Base-by-base conservation (phyloP, 2,888 invertebrate genomes). In the Sepioteuthis lessoniana region DNA sequence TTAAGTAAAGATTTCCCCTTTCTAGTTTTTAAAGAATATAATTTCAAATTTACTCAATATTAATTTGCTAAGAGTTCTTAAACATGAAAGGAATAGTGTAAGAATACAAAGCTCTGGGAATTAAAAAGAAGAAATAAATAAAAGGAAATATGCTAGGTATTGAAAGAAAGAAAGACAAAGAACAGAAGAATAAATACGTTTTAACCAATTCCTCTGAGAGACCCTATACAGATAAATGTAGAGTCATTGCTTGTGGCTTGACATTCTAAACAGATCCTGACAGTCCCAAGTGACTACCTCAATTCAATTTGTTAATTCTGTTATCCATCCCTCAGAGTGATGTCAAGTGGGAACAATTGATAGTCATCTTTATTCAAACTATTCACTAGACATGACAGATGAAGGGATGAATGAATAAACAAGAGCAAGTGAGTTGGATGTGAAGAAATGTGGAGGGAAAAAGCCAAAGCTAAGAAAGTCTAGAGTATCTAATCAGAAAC, bases 261-360 rank as follows among this genome's bases (percentile, higher is more conserved):
- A 76, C 76, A 76, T 76, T 76, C 76, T n/a, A 76, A 76, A 76
- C 76, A 76, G 76, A 76, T 76, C n/a, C 35, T n/a, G 76, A n/a
- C 16, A 76, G n/a, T 76, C 76, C 76, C 76, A 76, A 76, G 76
- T 76, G 76, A 76, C 76, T n/a, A 76, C 16, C 76, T 76, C 76
- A 76, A 76, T 76, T 76, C 76, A 76, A 76, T 76, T 76, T 76
- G 76, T 76, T 76, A 76, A 76, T 76, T 76, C 76, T 19, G 76
- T 76, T 76, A 76, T 76, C n/a, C 76, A n/a, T 76, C n/a, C 76
- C 76, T 76, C 10, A 19, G n/a, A 76, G 76, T 76, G 76, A n/a
- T 76, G 76, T 76, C 76, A 76, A n/a, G 76, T 76, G 76, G n/a
- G 76, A 76, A 76, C 76, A 76, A 76, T n/a, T 76, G 76, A 76